phyloP scores from a whole-genome alignment of 2,888 invertebrate genomes.

The Drosophila antonietae region DNA sequence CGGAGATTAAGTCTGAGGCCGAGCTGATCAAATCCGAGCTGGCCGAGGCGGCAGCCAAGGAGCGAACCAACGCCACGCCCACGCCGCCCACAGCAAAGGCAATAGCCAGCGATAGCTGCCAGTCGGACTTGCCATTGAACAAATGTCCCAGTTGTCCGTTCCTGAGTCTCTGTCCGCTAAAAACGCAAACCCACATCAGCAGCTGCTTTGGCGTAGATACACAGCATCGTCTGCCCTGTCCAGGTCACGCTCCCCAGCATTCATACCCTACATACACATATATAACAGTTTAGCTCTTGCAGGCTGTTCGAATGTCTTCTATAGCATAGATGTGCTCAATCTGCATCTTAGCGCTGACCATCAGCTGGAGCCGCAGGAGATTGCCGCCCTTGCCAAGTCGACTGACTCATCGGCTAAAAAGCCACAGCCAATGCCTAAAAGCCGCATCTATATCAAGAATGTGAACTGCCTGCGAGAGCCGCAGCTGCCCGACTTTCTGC shows the following conservation, averaged over 20 bases:
- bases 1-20: slow-evolving; percentile 83
- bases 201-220: slow-evolving; percentile 68
- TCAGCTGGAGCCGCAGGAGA: slow-evolving; percentile 85
- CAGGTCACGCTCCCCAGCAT: slow-evolving; percentile 82
- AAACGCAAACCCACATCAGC: slow-evolving; percentile 53
- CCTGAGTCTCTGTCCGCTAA: slow-evolving; percentile 72
- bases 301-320: slow-evolving; percentile 88
- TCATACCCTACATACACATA: neutral
- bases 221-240: slow-evolving; percentile 86
- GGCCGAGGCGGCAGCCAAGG: slow-evolving; percentile 74
- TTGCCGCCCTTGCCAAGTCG: slow-evolving; percentile 37
- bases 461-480: slow-evolving; percentile 83
- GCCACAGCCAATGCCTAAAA: slow-evolving; percentile 55
- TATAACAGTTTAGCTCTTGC: neutral
- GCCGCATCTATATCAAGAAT: slow-evolving; percentile 83
- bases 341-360: slow-evolving; percentile 89
- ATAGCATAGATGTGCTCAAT: slow-evolving; percentile 87
- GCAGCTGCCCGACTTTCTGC: slow-evolving; percentile 47
- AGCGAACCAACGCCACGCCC: slow-evolving; percentile 76
- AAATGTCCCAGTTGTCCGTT: slow-evolving; percentile 82
- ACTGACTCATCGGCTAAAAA: slow-evolving; percentile 23
- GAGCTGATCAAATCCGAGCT: slow-evolving; percentile 84
- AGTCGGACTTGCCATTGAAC: slow-evolving; percentile 38
- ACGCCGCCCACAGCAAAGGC: slow-evolving; percentile 72
- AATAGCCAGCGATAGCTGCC: slow-evolving; percentile 14